A percentile compares a stretch with the other conserved stretches of the same genome.
Conservation (phyloP, 2,888 invertebrate species). For the Lamproptera curius region DNA sequence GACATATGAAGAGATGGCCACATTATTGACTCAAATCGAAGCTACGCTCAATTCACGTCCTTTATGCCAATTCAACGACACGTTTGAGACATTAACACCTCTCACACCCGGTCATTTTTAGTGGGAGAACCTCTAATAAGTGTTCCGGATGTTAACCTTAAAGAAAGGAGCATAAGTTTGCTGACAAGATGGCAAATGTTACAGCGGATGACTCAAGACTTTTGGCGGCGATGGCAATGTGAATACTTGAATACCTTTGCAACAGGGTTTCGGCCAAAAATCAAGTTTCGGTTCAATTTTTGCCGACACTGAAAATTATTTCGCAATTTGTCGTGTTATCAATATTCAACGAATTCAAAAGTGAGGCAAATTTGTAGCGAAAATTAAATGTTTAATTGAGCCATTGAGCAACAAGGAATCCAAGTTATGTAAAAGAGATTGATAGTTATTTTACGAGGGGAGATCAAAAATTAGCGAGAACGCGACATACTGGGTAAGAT, state of each 20-base stretch:
- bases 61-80: not conserved
- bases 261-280: too few species aligned
- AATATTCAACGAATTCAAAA: too few species aligned
- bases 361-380: too few species aligned
- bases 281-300: too few species aligned
- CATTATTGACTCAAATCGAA: not conserved
- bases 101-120: slow-evolving; percentile 13
- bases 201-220: slow-evolving; percentile 21
- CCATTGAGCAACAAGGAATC: too few species aligned
- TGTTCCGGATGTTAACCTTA: not conserved
- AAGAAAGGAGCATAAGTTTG: not conserved
- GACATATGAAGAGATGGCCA: not conserved
- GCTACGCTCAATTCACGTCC: not conserved
- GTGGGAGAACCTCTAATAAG: not conserved
- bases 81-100: not conserved
- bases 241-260: slow-evolving; percentile 20
- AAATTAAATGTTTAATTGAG: too few species aligned
- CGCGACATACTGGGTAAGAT: too few species aligned
- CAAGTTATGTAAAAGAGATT: too few species aligned
- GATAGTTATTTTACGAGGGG: too few species aligned
- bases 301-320: too few species aligned
- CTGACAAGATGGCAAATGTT: slow-evolving; percentile 19
- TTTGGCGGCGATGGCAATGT: slow-evolving; percentile 25
- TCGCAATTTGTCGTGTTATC: too few species aligned
- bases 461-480: too few species aligned